phyloP scores from a whole-genome alignment of 2,888 invertebrate genomes.

The Eugnorisma glareosa region DNA sequence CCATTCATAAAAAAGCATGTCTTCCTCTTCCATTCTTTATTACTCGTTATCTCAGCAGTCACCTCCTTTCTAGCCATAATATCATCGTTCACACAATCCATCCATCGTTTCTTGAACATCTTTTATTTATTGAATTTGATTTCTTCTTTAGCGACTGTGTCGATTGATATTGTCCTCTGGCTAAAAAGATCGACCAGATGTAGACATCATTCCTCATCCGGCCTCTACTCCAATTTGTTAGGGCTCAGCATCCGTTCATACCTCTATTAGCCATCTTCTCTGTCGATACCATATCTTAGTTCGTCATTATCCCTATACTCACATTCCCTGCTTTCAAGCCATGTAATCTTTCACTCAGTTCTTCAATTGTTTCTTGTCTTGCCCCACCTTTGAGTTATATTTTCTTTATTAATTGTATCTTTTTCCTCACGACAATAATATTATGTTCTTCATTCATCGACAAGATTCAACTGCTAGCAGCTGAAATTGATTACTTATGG shows the following conservation, averaged over 20 bases:
- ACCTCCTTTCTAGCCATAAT: too few species aligned
- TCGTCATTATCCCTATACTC: not conserved
- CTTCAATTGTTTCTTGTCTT: not conserved
- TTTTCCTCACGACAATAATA: not conserved
- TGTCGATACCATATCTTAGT: not conserved
- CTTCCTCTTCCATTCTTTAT: too few species aligned
- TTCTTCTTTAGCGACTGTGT: not conserved
- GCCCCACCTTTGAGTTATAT: not conserved
- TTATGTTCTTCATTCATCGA: not conserved
- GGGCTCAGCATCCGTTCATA: not conserved
- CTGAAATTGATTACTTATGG: not conserved
- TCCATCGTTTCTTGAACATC: too few species aligned
- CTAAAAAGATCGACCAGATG: not conserved
- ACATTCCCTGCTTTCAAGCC: not conserved
- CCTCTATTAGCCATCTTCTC: not conserved
- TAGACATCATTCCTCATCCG: not conserved
- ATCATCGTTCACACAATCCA: too few species aligned
- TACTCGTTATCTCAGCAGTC: too few species aligned
- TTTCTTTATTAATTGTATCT: not conserved
- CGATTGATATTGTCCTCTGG: not conserved
- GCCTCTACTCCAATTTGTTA: not conserved
- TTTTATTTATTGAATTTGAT: not conserved
- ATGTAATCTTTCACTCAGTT: not conserved
- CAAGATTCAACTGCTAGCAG: not conserved
- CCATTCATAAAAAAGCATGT: too few species aligned